phyloP scores from a whole-genome alignment of 1,140 invertebrate species.

The Calosoma granatense region DNA sequence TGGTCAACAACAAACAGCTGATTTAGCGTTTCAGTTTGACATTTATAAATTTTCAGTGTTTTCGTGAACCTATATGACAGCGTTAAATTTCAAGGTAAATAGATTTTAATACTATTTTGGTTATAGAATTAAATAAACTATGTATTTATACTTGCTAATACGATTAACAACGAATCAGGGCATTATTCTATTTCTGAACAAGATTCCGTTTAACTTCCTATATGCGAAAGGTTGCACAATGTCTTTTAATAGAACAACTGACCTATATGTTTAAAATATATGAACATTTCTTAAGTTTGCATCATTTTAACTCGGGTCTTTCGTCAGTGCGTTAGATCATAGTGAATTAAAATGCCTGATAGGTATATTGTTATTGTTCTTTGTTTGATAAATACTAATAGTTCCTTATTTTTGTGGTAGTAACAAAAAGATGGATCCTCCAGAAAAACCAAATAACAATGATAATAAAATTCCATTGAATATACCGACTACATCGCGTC shows the following conservation, averaged over 20 bases:
- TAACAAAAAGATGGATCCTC: not conserved
- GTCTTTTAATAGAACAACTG: constrained; percentile 3
- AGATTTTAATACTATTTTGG: not conserved
- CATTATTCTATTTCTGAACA: not conserved
- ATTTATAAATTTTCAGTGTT: constrained; percentile 15
- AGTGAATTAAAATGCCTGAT: too few species aligned
- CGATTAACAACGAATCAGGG: not conserved
- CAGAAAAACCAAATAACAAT: not conserved
- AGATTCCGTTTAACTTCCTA: not conserved
- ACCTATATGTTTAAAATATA: constrained; percentile 1
- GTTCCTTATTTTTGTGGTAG: not conserved
- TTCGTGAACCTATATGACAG: constrained; percentile 8
- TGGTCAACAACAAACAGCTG: constrained; percentile 18
- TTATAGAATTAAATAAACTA: too few species aligned
- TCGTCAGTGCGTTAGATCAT: not conserved
- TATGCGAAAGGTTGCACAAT: not conserved
- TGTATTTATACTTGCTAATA: not conserved
- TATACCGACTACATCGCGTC: not conserved
- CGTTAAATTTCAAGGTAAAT: not conserved
- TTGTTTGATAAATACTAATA: not conserved
- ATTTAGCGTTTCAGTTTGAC: constrained; percentile 11
- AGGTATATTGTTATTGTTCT: too few species aligned
- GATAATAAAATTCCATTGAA: not conserved
- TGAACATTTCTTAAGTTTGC: not conserved
- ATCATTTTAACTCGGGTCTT: not conserved